A percentile compares a stretch with the other conserved stretches of the same genome.
Evolutionary conservation across 1,140 invertebrate species (phyloP).

Genomic region (Aleiodes sp.): DNA sequence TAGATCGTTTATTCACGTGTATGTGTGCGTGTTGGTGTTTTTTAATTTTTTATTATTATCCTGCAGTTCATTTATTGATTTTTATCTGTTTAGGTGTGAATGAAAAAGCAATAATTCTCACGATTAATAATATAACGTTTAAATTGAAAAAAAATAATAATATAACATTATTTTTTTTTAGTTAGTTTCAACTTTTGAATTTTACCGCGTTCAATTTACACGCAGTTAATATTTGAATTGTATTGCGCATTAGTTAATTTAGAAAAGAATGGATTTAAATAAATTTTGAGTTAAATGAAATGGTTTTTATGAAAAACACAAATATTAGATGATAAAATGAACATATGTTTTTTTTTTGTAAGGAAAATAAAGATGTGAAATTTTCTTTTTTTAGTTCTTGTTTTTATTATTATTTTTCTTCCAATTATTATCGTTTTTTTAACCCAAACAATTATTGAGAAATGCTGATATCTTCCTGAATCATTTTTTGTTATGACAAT

Average conservation of each 20-base stretch:
- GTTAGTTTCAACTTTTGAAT: neutral
- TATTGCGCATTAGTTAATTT: neutral
- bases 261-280: neutral
- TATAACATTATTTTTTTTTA: no score
- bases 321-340: neutral
- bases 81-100: neutral
- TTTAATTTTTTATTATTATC: neutral
- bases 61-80: no score
- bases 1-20: neutral
- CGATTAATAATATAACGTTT: neutral
- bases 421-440: neutral
- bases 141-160: no score
- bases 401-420: neutral
- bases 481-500: no score
- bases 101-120: neutral
- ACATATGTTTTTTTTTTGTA: neutral
- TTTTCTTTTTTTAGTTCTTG: neutral
- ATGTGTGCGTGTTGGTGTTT: neutral
- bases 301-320: no score
- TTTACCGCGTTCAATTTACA: neutral
- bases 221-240: neutral
- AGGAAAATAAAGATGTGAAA: constrained; percentile 12
- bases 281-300: no score
- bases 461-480: constrained; percentile 49
- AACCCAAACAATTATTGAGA: neutral